phyloP scores from a whole-genome alignment of 1,140 invertebrate genomes.

The Drosophila persimilis region DNA sequence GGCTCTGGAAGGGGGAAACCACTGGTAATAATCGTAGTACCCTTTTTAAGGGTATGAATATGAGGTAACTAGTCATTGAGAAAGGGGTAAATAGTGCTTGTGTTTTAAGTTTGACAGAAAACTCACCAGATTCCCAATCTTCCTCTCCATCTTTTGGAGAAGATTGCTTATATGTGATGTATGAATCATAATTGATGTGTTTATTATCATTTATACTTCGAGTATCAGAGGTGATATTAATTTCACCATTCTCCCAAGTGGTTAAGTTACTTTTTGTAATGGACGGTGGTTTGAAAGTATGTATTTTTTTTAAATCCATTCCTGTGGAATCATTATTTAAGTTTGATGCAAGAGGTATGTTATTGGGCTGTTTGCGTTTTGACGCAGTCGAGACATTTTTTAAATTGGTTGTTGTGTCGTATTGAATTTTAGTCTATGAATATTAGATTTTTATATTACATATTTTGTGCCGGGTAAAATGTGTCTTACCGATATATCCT shows the following conservation, averaged over 20 bases:
- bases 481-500: conserved; percentile 65
- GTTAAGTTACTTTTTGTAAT: conserved; percentile 56
- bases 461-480: conserved; percentile 33
- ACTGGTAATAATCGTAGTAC: neutral
- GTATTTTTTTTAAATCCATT: conserved; percentile 68
- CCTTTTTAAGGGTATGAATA: conserved; percentile 4
- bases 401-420: conserved; percentile 72
- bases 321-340: conserved; percentile 64
- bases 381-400: conserved; percentile 65
- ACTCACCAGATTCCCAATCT: conserved; percentile 90
- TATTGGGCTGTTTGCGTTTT: conserved; percentile 70
- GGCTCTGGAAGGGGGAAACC: neutral
- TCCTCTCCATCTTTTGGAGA: conserved; percentile 81
- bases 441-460: conserved; percentile 52
- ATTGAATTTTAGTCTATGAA: conserved; percentile 72
- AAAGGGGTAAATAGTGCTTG: conserved; percentile 36
- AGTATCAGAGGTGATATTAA: conserved; percentile 59
- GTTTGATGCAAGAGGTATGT: conserved; percentile 52
- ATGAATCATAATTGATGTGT: conserved; percentile 64
- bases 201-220: conserved; percentile 66
- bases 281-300: conserved; percentile 71
- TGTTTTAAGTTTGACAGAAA: conserved; percentile 50
- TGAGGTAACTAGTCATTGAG: conserved; percentile 47
- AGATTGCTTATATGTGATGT: conserved; percentile 63
- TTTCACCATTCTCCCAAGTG: conserved; percentile 66